Evolutionary conservation across 2,797 vertebrate genomes (phyloP).

Genomic region (Parauchenoglanis punctatus): DNA sequence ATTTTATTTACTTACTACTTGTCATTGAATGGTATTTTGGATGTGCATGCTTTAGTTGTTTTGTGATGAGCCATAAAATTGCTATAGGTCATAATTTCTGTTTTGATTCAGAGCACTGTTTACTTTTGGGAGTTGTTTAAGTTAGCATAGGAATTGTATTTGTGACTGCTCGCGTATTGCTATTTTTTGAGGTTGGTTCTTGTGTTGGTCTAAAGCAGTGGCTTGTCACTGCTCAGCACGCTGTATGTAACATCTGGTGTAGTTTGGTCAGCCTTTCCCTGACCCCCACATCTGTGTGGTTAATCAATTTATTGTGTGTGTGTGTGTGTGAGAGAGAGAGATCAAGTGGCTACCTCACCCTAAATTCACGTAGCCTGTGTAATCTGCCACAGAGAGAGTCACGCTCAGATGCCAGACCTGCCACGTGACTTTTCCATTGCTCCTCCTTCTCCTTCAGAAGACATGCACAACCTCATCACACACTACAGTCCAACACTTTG

Average conservation of each 20-base stretch:
- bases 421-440: constrained; percentile 70
- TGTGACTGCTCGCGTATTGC: not conserved
- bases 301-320: constrained; percentile 16
- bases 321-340: constrained; percentile 15
- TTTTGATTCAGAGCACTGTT: constrained; percentile 1
- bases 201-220: constrained; percentile 8
- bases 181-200: constrained; percentile 17
- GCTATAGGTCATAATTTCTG: not conserved
- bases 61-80: not conserved
- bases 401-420: constrained; percentile 63
- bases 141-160: not conserved
- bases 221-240: constrained; percentile 38
- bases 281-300: constrained; percentile 42
- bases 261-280: constrained; percentile 35
- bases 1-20: not conserved
- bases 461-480: constrained; percentile 24
- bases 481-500: constrained; percentile 27
- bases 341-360: constrained; percentile 64
- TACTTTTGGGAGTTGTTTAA: not conserved
- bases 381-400: constrained; percentile 67
- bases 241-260: constrained; percentile 48
- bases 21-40: not conserved
- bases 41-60: not conserved
- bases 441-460: constrained; percentile 69
- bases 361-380: constrained; percentile 70